A percentile compares a stretch with the other conserved stretches of the same genome.
These are phyloP conservation scores for Macropodus opercularis DNA, from an alignment of 2,797 vertebrate species.

Conservation along the genomic window DNA sequence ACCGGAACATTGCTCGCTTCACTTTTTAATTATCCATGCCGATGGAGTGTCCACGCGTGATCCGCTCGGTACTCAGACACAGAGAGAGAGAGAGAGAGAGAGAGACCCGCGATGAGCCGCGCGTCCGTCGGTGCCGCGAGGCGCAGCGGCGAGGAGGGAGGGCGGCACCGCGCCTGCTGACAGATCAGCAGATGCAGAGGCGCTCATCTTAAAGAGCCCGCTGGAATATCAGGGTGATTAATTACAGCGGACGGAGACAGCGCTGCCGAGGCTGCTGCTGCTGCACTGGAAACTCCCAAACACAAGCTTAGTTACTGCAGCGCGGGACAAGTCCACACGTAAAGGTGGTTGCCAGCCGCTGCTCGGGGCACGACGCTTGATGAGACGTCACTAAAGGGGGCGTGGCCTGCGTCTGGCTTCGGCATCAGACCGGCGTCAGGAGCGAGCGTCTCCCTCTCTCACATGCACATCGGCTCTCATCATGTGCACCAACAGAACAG, in stretches of 20 bases:
- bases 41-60: neutral
- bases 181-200: constrained; percentile 60
- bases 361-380: neutral
- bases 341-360: neutral
- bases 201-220: constrained; percentile 69
- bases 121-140: constrained; percentile 7
- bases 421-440: no score
- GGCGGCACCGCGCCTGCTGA: constrained; percentile 54
- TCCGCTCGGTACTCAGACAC: neutral
- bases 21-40: constrained; percentile 5
- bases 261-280: neutral
- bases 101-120: neutral
- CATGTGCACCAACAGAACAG: neutral
- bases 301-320: neutral
- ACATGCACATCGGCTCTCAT: no score
- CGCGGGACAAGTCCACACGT: no score
- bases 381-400: neutral
- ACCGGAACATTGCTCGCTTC: constrained; percentile 4
- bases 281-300: neutral
- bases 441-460: no score
- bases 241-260: neutral
- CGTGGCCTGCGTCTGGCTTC: constrained; percentile 5
- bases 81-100: neutral
- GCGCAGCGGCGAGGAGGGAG: constrained; percentile 37
- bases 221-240: neutral